Conservation (phyloP, 2,113 vertebrate species). For the Tonatia bakeri region DNA sequence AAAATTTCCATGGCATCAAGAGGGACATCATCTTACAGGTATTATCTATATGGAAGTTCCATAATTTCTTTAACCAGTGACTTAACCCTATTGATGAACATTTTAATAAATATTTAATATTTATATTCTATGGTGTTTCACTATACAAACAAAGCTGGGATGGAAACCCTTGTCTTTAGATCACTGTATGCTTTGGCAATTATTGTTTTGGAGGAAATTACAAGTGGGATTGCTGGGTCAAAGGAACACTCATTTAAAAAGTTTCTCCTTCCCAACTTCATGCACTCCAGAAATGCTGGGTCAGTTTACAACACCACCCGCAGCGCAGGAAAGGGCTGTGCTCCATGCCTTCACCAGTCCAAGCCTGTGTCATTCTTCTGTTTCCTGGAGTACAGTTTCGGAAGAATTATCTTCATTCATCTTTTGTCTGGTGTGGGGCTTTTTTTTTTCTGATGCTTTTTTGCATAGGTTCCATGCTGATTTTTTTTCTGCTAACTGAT, state of each 20-base stretch:
- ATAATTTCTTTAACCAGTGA: not conserved
- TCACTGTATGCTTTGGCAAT: not conserved
- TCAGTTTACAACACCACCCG: slow-evolving; percentile 56
- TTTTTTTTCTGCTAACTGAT: slow-evolving; percentile 27
- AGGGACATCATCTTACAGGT: not conserved
- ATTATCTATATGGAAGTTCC: not conserved
- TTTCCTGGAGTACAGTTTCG: slow-evolving; percentile 34
- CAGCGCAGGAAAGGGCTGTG: slow-evolving; percentile 33
- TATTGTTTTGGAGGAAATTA: slow-evolving; percentile 48
- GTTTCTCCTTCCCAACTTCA: not conserved
- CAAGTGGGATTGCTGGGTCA: slow-evolving; percentile 10
- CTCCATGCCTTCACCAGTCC: not conserved
- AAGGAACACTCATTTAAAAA: slow-evolving; percentile 38
- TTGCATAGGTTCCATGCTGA: slow-evolving; percentile 58
- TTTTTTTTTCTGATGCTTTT: slow-evolving; percentile 8
- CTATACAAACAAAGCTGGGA: not conserved
- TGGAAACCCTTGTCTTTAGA: not conserved
- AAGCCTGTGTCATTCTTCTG: slow-evolving; percentile 37
- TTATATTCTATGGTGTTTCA: not conserved
- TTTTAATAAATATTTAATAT: not conserved
- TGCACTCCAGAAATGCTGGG: not conserved
- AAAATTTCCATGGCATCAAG: slow-evolving; percentile 33
- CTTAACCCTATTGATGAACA: not conserved
- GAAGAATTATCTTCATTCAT: slow-evolving; percentile 48
- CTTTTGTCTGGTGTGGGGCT: not conserved